Evolutionary conservation across 1,140 invertebrate species (phyloP).

Genomic region (Drosophila busckii): DNA sequence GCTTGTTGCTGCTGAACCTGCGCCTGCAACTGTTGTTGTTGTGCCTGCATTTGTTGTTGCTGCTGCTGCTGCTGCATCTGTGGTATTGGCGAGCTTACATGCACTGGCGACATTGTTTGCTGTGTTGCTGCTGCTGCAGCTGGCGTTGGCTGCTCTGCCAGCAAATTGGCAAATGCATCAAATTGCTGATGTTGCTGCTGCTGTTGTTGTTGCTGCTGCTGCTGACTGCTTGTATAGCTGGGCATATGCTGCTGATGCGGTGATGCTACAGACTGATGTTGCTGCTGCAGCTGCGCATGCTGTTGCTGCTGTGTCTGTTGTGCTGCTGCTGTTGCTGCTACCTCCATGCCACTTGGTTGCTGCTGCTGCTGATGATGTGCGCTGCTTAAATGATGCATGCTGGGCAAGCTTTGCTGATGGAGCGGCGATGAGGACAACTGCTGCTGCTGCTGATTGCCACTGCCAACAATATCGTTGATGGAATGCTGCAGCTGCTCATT

Average conservation of each 20-base stretch:
- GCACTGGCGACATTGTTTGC: slow-evolving; percentile 57
- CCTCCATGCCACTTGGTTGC: slow-evolving; percentile 31
- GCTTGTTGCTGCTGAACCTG: slow-evolving; percentile 27
- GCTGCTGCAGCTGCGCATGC: slow-evolving; percentile 54
- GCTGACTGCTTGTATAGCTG: slow-evolving; percentile 65
- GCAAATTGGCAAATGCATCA: slow-evolving; percentile 59
- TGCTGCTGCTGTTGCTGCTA: slow-evolving; percentile 46
- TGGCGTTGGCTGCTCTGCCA: slow-evolving; percentile 16
- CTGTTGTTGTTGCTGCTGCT: slow-evolving; percentile 34
- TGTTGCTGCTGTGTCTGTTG: slow-evolving; percentile 55
- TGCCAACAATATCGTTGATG: slow-evolving; percentile 76
- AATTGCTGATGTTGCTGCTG: slow-evolving; percentile 58
- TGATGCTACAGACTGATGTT: slow-evolving; percentile 36
- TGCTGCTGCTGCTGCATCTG: slow-evolving; percentile 34
- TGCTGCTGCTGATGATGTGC: slow-evolving; percentile 31
- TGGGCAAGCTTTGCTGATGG: slow-evolving; percentile 58
- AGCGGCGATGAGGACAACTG: slow-evolving; percentile 53
- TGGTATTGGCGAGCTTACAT: slow-evolving; percentile 65
- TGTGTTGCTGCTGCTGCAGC: slow-evolving; percentile 21
- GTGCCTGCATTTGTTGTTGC: slow-evolving; percentile 30
- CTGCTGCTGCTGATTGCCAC: slow-evolving; percentile 57
- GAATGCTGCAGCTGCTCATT: slow-evolving; percentile 77
- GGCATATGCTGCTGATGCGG: slow-evolving; percentile 42
- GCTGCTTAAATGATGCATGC: slow-evolving; percentile 55
- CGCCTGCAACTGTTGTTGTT: slow-evolving; percentile 25